These are phyloP conservation scores for Eupithecia subumbrata DNA, from an alignment of 2,888 invertebrate species.

Conservation along the genomic window DNA sequence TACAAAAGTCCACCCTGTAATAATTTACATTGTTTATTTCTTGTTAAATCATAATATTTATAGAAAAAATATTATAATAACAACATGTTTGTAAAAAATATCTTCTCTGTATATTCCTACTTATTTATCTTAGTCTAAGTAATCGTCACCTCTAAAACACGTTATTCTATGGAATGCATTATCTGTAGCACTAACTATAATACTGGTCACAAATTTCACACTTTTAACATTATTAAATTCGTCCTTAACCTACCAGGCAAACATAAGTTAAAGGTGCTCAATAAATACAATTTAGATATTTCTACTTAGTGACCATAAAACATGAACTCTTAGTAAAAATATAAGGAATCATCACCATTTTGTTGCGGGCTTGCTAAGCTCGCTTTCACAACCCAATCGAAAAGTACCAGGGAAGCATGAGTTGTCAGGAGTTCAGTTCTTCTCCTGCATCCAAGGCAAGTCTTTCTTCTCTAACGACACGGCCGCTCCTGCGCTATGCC, in stretches of 20 bases:
- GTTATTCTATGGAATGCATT: constrained; percentile 56
- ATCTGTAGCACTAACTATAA: constrained; percentile 56
- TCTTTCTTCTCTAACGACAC: constrained; percentile 72
- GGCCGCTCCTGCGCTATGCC: constrained; percentile 74
- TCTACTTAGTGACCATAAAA: neutral
- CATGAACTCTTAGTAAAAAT: neutral
- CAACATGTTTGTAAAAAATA: constrained; percentile 20
- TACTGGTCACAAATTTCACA: constrained; percentile 70
- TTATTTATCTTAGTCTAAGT: neutral
- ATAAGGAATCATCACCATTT: constrained; percentile 8
- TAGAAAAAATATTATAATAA: constrained; percentile 7
- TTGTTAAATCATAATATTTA: constrained; percentile 21
- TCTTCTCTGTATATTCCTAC: constrained; percentile 4
- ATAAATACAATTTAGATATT: neutral
- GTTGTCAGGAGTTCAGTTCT: constrained; percentile 43
- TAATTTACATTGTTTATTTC: constrained; percentile 41
- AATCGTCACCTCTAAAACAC: constrained; percentile 48
- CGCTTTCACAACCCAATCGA: constrained; percentile 22
- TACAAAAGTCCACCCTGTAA: constrained; percentile 47
- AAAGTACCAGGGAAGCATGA: constrained; percentile 53
- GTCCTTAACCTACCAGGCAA: constrained; percentile 41
- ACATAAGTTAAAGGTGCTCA: constrained; percentile 36
- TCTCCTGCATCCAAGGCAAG: constrained; percentile 62
- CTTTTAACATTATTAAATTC: constrained; percentile 41
- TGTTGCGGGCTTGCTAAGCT: neutral